Evolutionary conservation across 2,113 vertebrate species (phyloP).

Genomic region (Rhodinocichla rosea): DNA sequence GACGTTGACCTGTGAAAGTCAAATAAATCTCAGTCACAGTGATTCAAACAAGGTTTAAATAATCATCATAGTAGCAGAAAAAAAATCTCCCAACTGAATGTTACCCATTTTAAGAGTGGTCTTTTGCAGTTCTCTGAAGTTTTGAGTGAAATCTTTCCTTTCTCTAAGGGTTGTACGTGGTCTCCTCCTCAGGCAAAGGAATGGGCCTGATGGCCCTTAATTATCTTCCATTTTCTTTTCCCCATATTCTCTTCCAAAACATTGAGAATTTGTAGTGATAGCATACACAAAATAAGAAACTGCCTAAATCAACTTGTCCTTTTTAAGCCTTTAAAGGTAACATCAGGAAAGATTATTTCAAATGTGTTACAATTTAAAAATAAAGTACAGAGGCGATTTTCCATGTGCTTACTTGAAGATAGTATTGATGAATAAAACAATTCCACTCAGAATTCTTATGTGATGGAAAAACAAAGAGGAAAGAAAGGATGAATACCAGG

Average conservation of each 20-base stretch:
- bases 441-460: neutral
- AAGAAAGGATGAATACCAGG: neutral
- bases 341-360: neutral
- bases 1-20: conserved; percentile 30
- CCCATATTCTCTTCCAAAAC: neutral
- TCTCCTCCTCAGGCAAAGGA: neutral
- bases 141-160: neutral
- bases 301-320: neutral
- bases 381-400: neutral
- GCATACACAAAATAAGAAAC: neutral
- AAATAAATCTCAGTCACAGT: conserved; percentile 1
- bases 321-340: neutral
- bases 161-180: neutral
- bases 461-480: neutral
- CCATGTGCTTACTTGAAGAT: neutral
- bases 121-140: conserved; percentile 41
- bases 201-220: neutral
- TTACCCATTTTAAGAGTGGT: conserved; percentile 1
- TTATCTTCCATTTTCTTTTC: neutral
- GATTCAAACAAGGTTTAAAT: conserved; percentile 38
- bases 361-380: neutral
- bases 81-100: neutral
- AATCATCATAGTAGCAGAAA: neutral
- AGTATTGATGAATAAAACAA: neutral
- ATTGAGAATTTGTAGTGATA: neutral